phyloP scores from a whole-genome alignment of 2,888 invertebrate species.

The Ypsolopha scabrella region DNA sequence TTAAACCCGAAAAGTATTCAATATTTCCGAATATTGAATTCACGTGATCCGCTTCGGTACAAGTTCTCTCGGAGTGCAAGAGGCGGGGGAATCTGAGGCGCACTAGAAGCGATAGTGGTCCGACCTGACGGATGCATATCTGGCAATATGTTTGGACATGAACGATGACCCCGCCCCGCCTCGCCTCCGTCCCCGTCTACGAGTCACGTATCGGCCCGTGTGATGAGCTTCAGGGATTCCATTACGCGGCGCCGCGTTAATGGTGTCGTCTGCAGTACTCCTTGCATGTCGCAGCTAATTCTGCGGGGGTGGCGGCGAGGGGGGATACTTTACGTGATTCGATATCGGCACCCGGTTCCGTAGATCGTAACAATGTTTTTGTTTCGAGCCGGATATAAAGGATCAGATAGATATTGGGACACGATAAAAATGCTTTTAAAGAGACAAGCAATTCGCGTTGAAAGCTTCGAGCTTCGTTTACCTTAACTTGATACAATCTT shows the following conservation, averaged over 20 bases:
- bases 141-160: neutral
- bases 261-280: slow-evolving; percentile 18
- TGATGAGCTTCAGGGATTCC: slow-evolving; percentile 12
- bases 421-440: slow-evolving; percentile 5
- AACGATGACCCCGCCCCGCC: neutral
- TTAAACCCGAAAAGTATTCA: neutral
- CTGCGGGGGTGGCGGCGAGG: slow-evolving; percentile 3
- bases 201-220: slow-evolving; percentile 11
- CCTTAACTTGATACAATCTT: neutral
- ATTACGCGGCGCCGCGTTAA: slow-evolving; percentile 8
- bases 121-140: neutral
- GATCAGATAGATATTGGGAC: neutral
- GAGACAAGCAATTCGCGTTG: neutral
- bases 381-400: neutral
- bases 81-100: neutral
- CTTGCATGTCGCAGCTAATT: slow-evolving; percentile 27
- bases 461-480: neutral
- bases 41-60: neutral
- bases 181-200: neutral
- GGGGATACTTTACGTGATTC: no score
- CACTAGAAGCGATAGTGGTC: neutral
- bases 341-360: neutral
- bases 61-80: neutral
- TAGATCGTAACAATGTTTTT: neutral
- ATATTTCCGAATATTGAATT: slow-evolving; percentile 1